phyloP scores from a whole-genome alignment of 2,113 vertebrate species.

The Platysteira castanea region DNA sequence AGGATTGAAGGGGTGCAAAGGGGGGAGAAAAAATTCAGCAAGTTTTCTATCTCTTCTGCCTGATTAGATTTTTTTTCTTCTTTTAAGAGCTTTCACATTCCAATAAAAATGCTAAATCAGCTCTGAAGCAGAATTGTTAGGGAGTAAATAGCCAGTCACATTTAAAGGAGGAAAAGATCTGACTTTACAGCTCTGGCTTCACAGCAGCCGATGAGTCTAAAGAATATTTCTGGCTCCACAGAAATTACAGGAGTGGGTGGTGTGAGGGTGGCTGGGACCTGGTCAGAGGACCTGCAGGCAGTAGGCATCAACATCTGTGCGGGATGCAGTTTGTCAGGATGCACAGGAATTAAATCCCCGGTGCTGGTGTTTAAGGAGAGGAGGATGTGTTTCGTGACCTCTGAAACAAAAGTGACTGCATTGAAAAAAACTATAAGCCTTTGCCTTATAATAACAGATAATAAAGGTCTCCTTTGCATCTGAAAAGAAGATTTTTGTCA shows the following conservation, averaged over 20 bases:
- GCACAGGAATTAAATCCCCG: not conserved
- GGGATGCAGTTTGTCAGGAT: not conserved
- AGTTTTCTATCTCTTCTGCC: conserved; percentile 84
- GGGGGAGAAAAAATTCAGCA: conserved; percentile 77
- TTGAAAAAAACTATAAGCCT: not conserved
- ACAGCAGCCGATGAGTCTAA: conserved; percentile 22
- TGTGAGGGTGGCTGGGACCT: not conserved
- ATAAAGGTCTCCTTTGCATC: not conserved
- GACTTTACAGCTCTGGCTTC: conserved; percentile 59
- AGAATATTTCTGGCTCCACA: conserved; percentile 31
- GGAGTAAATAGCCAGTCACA: conserved; percentile 79
- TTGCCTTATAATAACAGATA: not conserved
- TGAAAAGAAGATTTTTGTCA: not conserved
- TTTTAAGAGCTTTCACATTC: conserved; percentile 84
- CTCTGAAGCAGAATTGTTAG: conserved; percentile 78
- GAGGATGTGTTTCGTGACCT: not conserved
- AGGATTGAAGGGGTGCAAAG: conserved; percentile 73
- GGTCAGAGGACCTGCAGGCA: not conserved
- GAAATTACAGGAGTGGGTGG: not conserved
- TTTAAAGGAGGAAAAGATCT: conserved; percentile 69
- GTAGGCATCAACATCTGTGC: not conserved
- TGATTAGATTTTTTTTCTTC: conserved; percentile 83
- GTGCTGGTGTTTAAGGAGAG: not conserved
- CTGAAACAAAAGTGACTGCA: not conserved
- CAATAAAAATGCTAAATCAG: conserved; percentile 86